Conservation (phyloP, 2,888 invertebrate genomes). For the Torymus aiolomorphi region DNA sequence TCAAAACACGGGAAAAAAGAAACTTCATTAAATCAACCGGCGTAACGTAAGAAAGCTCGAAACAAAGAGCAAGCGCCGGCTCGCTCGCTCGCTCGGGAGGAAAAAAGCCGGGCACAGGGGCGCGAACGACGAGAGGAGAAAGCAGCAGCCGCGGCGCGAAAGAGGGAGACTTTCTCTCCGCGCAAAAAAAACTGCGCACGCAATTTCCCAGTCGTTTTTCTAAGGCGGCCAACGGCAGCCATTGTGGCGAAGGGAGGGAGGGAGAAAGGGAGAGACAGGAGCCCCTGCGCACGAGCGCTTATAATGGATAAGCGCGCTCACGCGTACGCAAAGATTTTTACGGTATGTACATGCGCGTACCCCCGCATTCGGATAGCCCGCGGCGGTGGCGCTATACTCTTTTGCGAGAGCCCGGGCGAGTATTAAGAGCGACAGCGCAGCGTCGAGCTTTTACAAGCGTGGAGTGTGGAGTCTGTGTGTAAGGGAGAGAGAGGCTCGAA, state of each 20-base stretch:
- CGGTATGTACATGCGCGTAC: background rate
- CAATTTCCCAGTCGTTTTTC: constrained; percentile 32
- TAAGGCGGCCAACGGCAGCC: background rate
- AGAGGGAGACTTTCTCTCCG: background rate
- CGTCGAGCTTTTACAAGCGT: too few species aligned
- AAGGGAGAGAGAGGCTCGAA: too few species aligned
- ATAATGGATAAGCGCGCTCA: constrained; percentile 31
- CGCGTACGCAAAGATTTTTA: constrained; percentile 42
- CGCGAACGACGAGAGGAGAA: background rate
- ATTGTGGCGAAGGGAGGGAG: too few species aligned
- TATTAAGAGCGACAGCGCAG: too few species aligned
- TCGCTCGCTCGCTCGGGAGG: background rate
- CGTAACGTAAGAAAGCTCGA: background rate
- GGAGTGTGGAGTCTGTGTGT: too few species aligned
- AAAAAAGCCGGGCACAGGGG: background rate
- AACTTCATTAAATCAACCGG: background rate
- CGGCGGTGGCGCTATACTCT: too few species aligned
- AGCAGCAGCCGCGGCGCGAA: background rate
- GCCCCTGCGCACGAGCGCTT: background rate
- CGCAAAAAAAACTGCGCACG: constrained; percentile 12
- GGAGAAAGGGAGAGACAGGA: too few species aligned
- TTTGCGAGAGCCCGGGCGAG: too few species aligned
- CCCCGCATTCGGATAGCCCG: too few species aligned
- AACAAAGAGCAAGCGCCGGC: background rate
- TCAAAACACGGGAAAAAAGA: background rate